A percentile compares a stretch with the other conserved stretches of the same genome.
These are phyloP conservation scores for Pararge aegeria DNA, from an alignment of 1,140 invertebrate species.

Conservation along the genomic window DNA sequence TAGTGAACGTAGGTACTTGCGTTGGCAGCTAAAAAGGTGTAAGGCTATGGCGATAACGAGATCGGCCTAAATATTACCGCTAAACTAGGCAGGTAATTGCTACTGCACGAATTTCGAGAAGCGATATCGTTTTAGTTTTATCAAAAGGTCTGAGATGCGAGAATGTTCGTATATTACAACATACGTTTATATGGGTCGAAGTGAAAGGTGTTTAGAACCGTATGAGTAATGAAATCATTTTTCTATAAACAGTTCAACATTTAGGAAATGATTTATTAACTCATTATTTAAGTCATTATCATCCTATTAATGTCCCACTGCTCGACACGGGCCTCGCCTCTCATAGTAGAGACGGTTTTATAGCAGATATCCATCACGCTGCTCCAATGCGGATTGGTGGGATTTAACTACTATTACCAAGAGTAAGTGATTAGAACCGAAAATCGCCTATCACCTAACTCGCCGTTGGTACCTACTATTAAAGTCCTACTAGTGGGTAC, in stretches of 20 bases:
- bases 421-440: too few species aligned
- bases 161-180: neutral
- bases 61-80: neutral
- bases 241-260: neutral
- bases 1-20: neutral
- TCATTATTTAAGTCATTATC: too few species aligned
- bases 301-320: too few species aligned
- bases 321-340: too few species aligned
- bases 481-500: too few species aligned
- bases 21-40: neutral
- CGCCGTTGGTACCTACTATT: too few species aligned
- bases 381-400: slow-evolving; percentile 8
- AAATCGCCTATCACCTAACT: too few species aligned
- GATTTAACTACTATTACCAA: too few species aligned
- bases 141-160: neutral
- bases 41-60: neutral
- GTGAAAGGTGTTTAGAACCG: neutral
- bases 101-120: neutral
- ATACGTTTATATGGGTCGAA: slow-evolving; percentile 3
- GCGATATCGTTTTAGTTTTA: neutral
- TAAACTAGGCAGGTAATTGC: neutral
- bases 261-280: too few species aligned
- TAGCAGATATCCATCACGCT: slow-evolving; percentile 2
- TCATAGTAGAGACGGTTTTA: too few species aligned
- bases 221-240: neutral